phyloP scores from a whole-genome alignment of 1,140 invertebrate species.

The Drosophila bipectinata region DNA sequence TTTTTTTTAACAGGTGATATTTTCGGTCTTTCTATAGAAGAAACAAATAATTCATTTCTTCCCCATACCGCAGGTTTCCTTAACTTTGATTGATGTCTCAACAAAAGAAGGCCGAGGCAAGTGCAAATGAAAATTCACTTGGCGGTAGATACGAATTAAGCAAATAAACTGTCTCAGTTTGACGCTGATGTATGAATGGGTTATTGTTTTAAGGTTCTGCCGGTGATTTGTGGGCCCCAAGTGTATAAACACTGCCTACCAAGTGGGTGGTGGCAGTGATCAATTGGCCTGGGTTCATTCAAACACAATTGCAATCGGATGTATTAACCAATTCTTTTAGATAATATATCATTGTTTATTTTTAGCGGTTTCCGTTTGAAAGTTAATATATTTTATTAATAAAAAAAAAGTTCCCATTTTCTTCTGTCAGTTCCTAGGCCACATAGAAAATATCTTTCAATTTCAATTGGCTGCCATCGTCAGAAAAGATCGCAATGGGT shows the following conservation, averaged over 20 bases:
- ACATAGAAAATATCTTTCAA: slow-evolving; percentile 6
- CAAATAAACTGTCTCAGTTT: slow-evolving; percentile 70
- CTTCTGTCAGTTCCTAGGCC: neutral
- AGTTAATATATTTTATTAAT: too few species aligned
- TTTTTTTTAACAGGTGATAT: slow-evolving; percentile 44
- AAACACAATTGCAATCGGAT: slow-evolving; percentile 30
- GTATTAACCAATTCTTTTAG: slow-evolving; percentile 34
- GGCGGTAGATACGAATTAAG: slow-evolving; percentile 52
- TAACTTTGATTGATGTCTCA: slow-evolving; percentile 67
- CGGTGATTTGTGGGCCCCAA: slow-evolving; percentile 23
- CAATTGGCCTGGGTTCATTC: slow-evolving; percentile 26
- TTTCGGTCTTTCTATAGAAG: slow-evolving; percentile 1
- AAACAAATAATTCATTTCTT: slow-evolving; percentile 59
- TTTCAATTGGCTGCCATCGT: slow-evolving; percentile 35
- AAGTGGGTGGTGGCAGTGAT: slow-evolving; percentile 48
- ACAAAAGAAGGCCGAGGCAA: slow-evolving; percentile 29
- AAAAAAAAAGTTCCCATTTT: neutral
- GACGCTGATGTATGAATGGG: slow-evolving; percentile 66
- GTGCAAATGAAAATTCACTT: slow-evolving; percentile 45
- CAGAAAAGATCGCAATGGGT: slow-evolving; percentile 37
- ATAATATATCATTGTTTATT: slow-evolving; percentile 26
- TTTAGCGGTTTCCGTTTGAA: neutral
- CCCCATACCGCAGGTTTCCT: slow-evolving; percentile 16
- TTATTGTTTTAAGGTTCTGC: slow-evolving; percentile 46
- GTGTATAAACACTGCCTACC: slow-evolving; percentile 18